These are phyloP conservation scores for Neofelis nebulosa DNA, from an alignment of 2,113 vertebrate genomes.

Conservation along the genomic window DNA sequence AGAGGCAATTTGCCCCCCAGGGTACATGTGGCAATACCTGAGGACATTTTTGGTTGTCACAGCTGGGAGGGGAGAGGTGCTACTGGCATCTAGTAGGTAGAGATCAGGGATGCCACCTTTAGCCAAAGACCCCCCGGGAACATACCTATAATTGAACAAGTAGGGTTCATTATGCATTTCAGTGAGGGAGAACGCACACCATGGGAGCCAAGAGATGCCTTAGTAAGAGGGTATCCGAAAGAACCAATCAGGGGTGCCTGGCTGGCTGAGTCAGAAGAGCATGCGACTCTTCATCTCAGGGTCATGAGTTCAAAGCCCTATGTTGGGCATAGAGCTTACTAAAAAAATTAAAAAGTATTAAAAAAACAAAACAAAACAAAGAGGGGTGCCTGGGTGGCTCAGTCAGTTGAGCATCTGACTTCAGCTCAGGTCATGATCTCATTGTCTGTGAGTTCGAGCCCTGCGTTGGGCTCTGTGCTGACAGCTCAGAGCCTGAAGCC, in stretches of 20 bases:
- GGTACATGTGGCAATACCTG: not conserved
- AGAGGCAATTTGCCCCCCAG: not conserved
- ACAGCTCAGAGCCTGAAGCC: too few relatives aligned
- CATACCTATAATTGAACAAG: not conserved
- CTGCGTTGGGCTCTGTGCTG: too few relatives aligned
- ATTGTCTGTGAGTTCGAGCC: too few relatives aligned
- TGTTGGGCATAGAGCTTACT: not conserved
- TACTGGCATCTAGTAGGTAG: not conserved
- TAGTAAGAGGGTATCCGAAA: not conserved
- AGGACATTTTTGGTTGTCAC: not conserved
- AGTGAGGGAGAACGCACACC: not conserved
- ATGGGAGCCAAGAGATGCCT: not conserved
- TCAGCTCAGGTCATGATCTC: too few relatives aligned
- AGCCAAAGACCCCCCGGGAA: not conserved
- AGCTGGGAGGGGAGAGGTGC: not conserved
- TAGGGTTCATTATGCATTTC: not conserved
- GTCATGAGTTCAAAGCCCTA: not conserved
- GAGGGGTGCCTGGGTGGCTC: too few relatives aligned
- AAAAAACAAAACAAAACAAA: too few relatives aligned
- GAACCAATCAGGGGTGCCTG: not conserved
- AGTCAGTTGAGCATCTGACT: too few relatives aligned
- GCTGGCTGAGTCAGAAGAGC: not conserved
- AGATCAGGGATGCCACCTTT: not conserved
- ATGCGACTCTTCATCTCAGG: not conserved
- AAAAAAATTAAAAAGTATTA: not conserved